Conservation (phyloP, 92 coral and sea anemone species). For the Heliopora coerulea region DNA sequence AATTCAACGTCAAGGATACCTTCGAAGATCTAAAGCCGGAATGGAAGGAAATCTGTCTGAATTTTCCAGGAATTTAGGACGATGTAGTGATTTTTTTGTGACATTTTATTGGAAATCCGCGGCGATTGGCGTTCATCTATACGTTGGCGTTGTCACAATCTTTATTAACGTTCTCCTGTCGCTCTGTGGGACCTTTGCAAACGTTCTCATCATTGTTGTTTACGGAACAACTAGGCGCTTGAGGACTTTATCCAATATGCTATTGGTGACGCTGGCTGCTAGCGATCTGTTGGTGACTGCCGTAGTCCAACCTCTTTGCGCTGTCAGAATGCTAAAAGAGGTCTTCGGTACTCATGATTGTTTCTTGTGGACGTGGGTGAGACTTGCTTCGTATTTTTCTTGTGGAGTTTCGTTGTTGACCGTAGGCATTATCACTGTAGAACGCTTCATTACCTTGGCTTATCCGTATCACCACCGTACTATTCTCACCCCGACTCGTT, state of each 20-base stretch:
- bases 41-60: background rate
- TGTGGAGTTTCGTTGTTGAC: slow-evolving; percentile 21
- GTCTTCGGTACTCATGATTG: background rate
- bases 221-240: background rate
- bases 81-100: slow-evolving; percentile 8
- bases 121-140: background rate
- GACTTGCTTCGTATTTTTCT: slow-evolving; percentile 9
- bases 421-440: slow-evolving; percentile 6
- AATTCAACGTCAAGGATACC: too few relatives aligned
- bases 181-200: background rate
- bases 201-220: background rate
- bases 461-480: slow-evolving; percentile 12
- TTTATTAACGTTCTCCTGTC: background rate
- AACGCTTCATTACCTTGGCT: slow-evolving; percentile 24
- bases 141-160: background rate
- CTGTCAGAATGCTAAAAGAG: background rate
- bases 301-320: background rate
- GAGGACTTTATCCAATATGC: background rate
- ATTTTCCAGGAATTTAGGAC: background rate
- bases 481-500: slow-evolving; percentile 7
- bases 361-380: background rate
- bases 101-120: slow-evolving; percentile 31
- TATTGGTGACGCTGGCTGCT: slow-evolving; percentile 3
- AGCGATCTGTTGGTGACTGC: slow-evolving; percentile 16
- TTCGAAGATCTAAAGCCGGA: too few relatives aligned